Evolutionary conservation across 2,113 vertebrate species (phyloP).

Genomic region (Sebastes fasciatus): DNA sequence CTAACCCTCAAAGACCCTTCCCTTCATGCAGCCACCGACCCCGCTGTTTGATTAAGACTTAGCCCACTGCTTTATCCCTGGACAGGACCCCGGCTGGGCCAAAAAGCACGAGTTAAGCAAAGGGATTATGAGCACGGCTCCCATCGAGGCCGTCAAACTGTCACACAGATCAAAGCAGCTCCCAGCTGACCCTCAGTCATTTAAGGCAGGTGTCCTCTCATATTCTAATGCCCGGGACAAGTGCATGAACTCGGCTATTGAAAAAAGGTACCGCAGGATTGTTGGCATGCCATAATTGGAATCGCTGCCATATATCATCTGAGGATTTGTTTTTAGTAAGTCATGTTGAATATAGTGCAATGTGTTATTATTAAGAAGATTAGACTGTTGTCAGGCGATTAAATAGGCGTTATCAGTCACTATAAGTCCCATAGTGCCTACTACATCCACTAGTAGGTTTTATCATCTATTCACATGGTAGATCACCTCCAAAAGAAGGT

Average conservation of each 20-base stretch:
- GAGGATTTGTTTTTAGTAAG: conserved; percentile 11
- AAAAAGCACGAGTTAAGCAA: conserved; percentile 92
- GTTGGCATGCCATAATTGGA: conserved; percentile 30
- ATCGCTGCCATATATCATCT: neutral
- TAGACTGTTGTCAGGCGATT: too few relatives aligned
- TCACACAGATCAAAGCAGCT: conserved; percentile 90
- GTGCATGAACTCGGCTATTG: conserved; percentile 64
- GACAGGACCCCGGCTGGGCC: conserved; percentile 89
- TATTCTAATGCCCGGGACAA: conserved; percentile 80
- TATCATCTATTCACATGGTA: too few relatives aligned
- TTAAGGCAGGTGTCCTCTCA: conserved; percentile 86
- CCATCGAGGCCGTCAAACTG: conserved; percentile 90
- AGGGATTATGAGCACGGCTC: conserved; percentile 91
- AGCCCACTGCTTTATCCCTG: conserved; percentile 87
- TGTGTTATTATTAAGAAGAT: neutral
- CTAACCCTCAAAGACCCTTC: conserved; percentile 77
- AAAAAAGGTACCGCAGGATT: conserved; percentile 15
- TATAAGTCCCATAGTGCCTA: too few relatives aligned
- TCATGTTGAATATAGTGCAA: conserved; percentile 18
- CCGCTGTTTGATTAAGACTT: conserved; percentile 92
- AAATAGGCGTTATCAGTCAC: too few relatives aligned
- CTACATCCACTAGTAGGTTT: too few relatives aligned
- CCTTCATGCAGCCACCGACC: conserved; percentile 75
- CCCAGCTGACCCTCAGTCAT: conserved; percentile 84
- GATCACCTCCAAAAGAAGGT: too few relatives aligned